These are phyloP conservation scores for Eubasilissa splendida DNA, from an alignment of 2,888 invertebrate species.

Conservation along the genomic window DNA sequence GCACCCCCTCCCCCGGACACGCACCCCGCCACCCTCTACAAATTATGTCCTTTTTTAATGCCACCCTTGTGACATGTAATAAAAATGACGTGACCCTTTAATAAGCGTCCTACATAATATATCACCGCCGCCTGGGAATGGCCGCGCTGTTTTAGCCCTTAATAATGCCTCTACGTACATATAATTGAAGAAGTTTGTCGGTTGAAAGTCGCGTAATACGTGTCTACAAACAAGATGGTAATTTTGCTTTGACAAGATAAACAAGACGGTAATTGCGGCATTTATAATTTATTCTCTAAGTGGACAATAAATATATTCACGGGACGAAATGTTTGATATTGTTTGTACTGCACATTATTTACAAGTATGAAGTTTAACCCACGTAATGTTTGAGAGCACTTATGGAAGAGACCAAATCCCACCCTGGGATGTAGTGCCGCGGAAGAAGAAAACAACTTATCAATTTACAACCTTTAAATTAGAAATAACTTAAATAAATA, in stretches of 20 bases:
- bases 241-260: conserved; percentile 28
- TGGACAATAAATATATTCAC: conserved; percentile 8
- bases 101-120: conserved; percentile 50
- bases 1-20: conserved; percentile 30
- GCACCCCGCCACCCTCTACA: conserved; percentile 33
- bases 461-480: no score
- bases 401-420: no score
- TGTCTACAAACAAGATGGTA: conserved; percentile 17
- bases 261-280: conserved; percentile 36
- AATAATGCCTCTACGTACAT: conserved; percentile 7
- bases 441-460: no score
- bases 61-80: conserved; percentile 51
- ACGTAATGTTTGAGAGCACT: no score
- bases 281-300: conserved; percentile 37
- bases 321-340: conserved; percentile 8
- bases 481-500: no score
- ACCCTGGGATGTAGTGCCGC: no score
- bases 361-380: no score
- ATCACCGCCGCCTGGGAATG: conserved; percentile 38
- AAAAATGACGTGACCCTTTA: conserved; percentile 57
- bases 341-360: not conserved
- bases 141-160: conserved; percentile 13
- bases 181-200: conserved; percentile 22
- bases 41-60: conserved; percentile 57
- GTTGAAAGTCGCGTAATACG: not conserved